A percentile compares a stretch with the other conserved stretches of the same genome.
Evolutionary conservation across 2,797 vertebrate species (phyloP).

Genomic region (Ceryle rudis): DNA sequence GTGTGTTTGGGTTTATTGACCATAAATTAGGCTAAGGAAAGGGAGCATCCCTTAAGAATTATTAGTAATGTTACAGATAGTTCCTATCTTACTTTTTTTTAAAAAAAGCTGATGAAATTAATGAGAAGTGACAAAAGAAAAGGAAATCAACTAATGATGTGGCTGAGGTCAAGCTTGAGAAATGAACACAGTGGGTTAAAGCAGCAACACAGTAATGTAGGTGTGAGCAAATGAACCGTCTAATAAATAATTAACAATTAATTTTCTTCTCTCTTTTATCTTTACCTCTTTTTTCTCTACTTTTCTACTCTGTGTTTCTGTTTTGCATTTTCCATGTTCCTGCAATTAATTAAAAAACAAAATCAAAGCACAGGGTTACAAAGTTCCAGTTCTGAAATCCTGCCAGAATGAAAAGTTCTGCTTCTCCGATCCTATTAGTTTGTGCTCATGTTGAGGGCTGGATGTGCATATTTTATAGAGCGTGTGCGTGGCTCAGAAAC

Average conservation of each 20-base stretch:
- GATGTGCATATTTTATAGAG: constrained; percentile 67
- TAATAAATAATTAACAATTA: constrained; percentile 79
- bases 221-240: constrained; percentile 75
- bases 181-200: constrained; percentile 63
- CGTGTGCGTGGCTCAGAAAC: not conserved
- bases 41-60: not conserved
- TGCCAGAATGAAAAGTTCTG: constrained; percentile 61
- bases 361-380: constrained; percentile 67
- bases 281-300: constrained; percentile 32
- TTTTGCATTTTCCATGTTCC: constrained; percentile 64
- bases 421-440: constrained; percentile 13
- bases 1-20: not conserved
- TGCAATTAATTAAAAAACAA: constrained; percentile 75
- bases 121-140: constrained; percentile 66
- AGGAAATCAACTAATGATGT: constrained; percentile 3
- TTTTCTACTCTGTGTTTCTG: constrained; percentile 44
- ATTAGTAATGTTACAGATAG: not conserved
- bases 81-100: not conserved
- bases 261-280: constrained; percentile 74
- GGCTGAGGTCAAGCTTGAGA: constrained; percentile 59
- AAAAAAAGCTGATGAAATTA: constrained; percentile 41
- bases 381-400: constrained; percentile 63
- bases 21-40: not conserved
- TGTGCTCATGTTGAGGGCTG: constrained; percentile 27
- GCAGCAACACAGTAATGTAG: constrained; percentile 58